phyloP scores from a whole-genome alignment of 2,888 invertebrate genomes.

The Rhagium mordax region DNA sequence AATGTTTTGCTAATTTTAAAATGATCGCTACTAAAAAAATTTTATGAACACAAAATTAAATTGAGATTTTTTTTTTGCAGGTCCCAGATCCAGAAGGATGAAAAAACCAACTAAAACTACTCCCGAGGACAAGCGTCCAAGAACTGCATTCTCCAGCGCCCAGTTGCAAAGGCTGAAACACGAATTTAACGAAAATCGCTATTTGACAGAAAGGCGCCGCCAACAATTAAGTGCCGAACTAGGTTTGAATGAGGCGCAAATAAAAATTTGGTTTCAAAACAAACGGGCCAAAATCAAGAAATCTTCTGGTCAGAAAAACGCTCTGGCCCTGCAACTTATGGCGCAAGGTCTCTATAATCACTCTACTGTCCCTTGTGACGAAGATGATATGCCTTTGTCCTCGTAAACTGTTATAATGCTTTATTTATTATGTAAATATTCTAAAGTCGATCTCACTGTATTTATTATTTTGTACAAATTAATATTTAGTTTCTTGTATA shows the following conservation, averaged over 20 bases:
- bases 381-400: slow-evolving; percentile 68
- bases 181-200: slow-evolving; percentile 94
- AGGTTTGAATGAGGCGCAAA: slow-evolving; percentile 96
- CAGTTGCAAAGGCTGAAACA: slow-evolving; percentile 92
- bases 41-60: too few species aligned
- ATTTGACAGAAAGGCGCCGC: slow-evolving; percentile 92
- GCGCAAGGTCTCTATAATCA: slow-evolving; percentile 96
- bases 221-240: slow-evolving; percentile 93
- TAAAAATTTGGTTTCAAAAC: slow-evolving; percentile 98
- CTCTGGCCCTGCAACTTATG: slow-evolving; percentile 91
- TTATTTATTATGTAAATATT: slow-evolving; percentile 19
- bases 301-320: slow-evolving; percentile 87
- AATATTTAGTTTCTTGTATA: slow-evolving; percentile 39
- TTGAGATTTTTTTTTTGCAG: slow-evolving; percentile 64
- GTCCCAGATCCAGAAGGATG: slow-evolving; percentile 75
- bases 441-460: slow-evolving; percentile 47
- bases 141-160: slow-evolving; percentile 96
- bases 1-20: too few species aligned
- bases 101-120: slow-evolving; percentile 71
- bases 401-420: slow-evolving; percentile 41
- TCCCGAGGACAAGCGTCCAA: slow-evolving; percentile 89
- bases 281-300: slow-evolving; percentile 98
- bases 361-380: slow-evolving; percentile 76
- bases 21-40: too few species aligned
- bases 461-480: slow-evolving; percentile 50